Evolutionary conservation across 2,113 vertebrate species (phyloP), one percentile per base, ranked within the genome.

Genomic region (Pseudorectes ferrugineus): DNA sequence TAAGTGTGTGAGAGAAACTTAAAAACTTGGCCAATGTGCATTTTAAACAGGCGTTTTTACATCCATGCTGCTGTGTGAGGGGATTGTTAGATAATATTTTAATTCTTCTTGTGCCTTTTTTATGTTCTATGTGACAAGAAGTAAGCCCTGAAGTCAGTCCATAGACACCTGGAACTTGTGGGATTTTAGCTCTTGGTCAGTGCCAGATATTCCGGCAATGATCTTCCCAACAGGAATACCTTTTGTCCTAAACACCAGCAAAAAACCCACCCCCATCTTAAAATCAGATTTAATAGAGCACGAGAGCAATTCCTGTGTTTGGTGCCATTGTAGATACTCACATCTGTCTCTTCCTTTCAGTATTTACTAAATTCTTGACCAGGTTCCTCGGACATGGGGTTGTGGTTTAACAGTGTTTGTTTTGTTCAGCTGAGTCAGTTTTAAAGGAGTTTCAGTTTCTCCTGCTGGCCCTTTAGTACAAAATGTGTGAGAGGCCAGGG

Each of bases 371-470:
- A 21, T 73, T 80, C 28, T 62, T 77, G 11, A 19, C 9, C 16
- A 58, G 38, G 18, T 72, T 82, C 33, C 46, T 71, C 33, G 58
- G 35, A 14, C 11, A 43, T 25, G 9, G 16, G 23, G 67, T 57
- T 80, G 25, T 76, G 55, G 33, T 46, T 93, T 85, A 73, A n/a
- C 38, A 52, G 2, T 77, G 33, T 91, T 66, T 85, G 31, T 88
- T 84, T 51, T 87, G 25, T 87, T 85, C 26, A 84, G 35, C 71
- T 58, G 33, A 88, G 52, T 46, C 45, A 55, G 6, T 85, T 76
- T 72, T 31, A 45, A 78, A 36, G 23, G 31, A 45, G 35, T 75
- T 93, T n/a, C n/a, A 35, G 21, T 82, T 94, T 93, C 17, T 85
- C 90, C 20, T 58, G 2, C 12, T 80, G 57, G 22, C 15, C 35